Base-by-base conservation (phyloP, 2,113 vertebrate species). In the Plotosus lineatus region DNA sequence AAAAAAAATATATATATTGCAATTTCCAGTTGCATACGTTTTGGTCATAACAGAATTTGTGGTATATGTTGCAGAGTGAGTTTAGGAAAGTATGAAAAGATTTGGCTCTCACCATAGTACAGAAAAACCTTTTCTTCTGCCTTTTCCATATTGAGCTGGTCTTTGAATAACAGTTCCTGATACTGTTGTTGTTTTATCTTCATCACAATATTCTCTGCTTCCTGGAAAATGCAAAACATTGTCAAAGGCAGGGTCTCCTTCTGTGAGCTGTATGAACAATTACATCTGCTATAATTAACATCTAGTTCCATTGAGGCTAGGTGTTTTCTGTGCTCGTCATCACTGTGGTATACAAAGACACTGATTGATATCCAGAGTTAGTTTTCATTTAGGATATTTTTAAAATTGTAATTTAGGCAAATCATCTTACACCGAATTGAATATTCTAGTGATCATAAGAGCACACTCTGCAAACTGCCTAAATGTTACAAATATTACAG, bases 121-220 rank as follows among this genome's bases (percentile, higher is more conserved):
- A 98, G 87, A 87, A 99, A 99, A 85, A 97, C 92, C 88, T 95
- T 97, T 79, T 91, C 92, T 0, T 97, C 95, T 19, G 82, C 92
- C 83, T 89, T 93, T 88, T 98, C 97, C 10, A 90, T 90, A 83
- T 86, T 95, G 83, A 99, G 95, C 90, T 99, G 98, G 93, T 99
- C 98, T 0, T 88, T 94, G 77, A 61, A 23, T 85, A 99, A 92
- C 63, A 99, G 94, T 56, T 98, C 96, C 6, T 94, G 85, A 77
- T 96, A 97, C 86, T 98, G 96, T 91, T 98, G 97, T 91, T 96
- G 95, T 90, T 92, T 96, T 90, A 99, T 99, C 89, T 96, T 98
- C 86, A 95, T 90, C 90, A 98, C 90, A 83, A 99, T 98, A 89
- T 93, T 84, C 81, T 99, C 98, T 28, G 98, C 98, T 91, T 98